Evolutionary conservation across 64 coral and sea anemone species (phyloP).

Genomic region (Pocillopora damicornis): DNA sequence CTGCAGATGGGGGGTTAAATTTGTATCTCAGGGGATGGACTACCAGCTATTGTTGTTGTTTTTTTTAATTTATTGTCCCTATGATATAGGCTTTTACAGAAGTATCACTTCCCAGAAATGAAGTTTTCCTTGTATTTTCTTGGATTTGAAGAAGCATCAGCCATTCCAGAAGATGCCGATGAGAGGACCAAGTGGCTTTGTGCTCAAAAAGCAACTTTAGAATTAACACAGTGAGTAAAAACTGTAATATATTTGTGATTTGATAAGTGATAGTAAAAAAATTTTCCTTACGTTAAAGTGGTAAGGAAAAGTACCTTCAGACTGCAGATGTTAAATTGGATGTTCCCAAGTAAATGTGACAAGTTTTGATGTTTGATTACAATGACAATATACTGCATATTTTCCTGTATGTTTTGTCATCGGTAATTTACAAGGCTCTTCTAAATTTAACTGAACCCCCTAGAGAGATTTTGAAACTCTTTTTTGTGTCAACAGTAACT

Average conservation of each 20-base stretch:
- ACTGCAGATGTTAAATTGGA: too few species aligned
- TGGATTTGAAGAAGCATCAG: constrained; percentile 78
- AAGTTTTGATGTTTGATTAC: not conserved
- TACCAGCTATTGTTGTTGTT: not conserved
- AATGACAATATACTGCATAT: too few species aligned
- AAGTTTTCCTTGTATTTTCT: constrained; percentile 88
- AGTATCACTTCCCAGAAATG: constrained; percentile 76
- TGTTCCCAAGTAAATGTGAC: not conserved
- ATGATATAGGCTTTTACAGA: constrained; percentile 45
- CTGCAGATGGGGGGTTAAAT: not conserved
- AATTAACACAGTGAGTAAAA: constrained; percentile 83
- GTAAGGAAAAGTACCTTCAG: too few species aligned
- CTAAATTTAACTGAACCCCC: not conserved
- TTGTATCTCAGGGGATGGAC: not conserved
- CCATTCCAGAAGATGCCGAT: constrained; percentile 63
- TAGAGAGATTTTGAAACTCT: not conserved
- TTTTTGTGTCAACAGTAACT: constrained; percentile 65
- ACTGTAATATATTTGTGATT: not conserved
- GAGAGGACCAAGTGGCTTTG: constrained; percentile 81
- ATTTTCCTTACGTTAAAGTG: too few species aligned
- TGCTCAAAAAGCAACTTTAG: constrained; percentile 64
- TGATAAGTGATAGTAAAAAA: too few species aligned
- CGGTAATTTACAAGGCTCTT: not conserved
- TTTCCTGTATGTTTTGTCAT: too few species aligned
- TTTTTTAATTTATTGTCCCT: not conserved